Conservation (phyloP, 2,888 invertebrate species). For the Alentia gelatinosa region DNA sequence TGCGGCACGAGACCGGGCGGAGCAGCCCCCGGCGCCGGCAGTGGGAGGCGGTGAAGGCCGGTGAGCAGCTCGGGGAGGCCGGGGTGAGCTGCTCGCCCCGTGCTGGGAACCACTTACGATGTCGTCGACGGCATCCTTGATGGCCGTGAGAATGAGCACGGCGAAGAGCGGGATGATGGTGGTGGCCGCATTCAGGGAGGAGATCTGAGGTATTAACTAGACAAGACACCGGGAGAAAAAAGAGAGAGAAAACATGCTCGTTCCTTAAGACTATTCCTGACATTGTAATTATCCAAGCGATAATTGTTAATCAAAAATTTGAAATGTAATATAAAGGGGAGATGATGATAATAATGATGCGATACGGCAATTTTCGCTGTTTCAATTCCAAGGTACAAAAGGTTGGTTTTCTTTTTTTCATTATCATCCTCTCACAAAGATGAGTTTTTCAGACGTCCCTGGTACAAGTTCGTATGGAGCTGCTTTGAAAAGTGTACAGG, state of each 20-base stretch:
- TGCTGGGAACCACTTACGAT: conserved; percentile 58
- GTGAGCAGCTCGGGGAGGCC: background rate
- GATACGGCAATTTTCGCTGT: background rate
- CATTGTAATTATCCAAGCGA: background rate
- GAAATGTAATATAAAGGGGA: background rate
- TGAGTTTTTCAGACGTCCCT: too few species aligned
- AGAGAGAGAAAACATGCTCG: background rate
- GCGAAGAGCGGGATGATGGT: conserved; percentile 97
- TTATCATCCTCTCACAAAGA: too few species aligned
- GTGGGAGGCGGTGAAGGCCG: background rate
- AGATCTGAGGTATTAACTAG: conserved; percentile 95
- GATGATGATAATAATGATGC: background rate
- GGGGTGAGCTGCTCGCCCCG: background rate
- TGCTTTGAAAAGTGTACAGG: too few species aligned
- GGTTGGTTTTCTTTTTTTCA: too few species aligned
- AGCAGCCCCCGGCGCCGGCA: too few species aligned
- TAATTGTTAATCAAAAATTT: background rate
- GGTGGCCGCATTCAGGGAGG: conserved; percentile 96
- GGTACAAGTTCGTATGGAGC: too few species aligned
- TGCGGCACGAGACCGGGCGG: too few species aligned
- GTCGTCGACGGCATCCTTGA: conserved; percentile 64
- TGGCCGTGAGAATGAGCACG: conserved; percentile 94
- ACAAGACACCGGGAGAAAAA: background rate
- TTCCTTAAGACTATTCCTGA: background rate
- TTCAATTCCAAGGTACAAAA: too few species aligned